These are phyloP conservation scores for Chaetodon trifascialis DNA, from an alignment of 2,113 vertebrate species.

Conservation along the genomic window DNA sequence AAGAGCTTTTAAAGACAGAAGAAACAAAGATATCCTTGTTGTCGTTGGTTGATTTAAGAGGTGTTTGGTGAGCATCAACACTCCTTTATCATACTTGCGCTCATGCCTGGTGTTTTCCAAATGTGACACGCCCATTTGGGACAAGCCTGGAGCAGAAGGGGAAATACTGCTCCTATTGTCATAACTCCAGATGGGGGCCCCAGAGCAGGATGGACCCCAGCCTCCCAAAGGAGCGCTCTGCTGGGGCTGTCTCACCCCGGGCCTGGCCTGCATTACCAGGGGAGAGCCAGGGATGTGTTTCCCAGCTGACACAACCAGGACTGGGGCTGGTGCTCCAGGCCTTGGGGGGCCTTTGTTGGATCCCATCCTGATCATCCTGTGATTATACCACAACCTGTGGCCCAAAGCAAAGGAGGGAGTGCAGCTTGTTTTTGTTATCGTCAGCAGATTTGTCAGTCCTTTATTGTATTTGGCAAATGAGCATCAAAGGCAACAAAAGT, in stretches of 20 bases:
- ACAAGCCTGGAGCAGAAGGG: conserved; percentile 59
- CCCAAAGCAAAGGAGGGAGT: conserved; percentile 6
- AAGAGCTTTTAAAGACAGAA: neutral
- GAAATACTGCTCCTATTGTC: conserved; percentile 77
- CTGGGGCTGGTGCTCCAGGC: conserved; percentile 41
- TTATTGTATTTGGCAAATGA: conserved; percentile 33
- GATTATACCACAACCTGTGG: conserved; percentile 47
- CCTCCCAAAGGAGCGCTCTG: conserved; percentile 74
- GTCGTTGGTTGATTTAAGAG: conserved; percentile 43
- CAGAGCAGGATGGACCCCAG: conserved; percentile 74
- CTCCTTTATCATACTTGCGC: conserved; percentile 32
- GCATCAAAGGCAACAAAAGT: conserved; percentile 18
- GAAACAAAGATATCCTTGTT: conserved; percentile 23
- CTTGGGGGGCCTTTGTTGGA: conserved; percentile 40
- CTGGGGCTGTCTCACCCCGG: conserved; percentile 50
- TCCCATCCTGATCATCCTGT: conserved; percentile 52
- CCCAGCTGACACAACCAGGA: conserved; percentile 75
- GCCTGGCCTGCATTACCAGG: conserved; percentile 60
- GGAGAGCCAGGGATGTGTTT: conserved; percentile 71
- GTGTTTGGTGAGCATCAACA: conserved; percentile 50
- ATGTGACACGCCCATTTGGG: conserved; percentile 46
- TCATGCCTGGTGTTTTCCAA: conserved; percentile 57
- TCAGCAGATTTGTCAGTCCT: conserved; percentile 49
- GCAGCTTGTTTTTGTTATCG: conserved; percentile 30
- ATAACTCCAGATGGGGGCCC: conserved; percentile 66